phyloP scores from a whole-genome alignment of 1,140 invertebrate species.

The Anastrepha obliqua region DNA sequence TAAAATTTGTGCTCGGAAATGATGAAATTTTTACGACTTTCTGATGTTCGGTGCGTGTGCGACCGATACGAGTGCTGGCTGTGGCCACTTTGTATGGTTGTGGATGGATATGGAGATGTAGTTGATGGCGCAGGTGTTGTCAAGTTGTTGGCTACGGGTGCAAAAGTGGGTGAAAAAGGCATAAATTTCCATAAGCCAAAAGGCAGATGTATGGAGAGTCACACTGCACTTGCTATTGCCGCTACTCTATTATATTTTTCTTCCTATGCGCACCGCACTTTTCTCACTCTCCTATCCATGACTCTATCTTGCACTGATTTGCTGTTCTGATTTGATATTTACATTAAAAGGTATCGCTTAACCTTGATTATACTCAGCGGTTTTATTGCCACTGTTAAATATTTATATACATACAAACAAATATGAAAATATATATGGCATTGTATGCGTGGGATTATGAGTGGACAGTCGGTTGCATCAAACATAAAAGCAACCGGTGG shows the following conservation, averaged over 20 bases:
- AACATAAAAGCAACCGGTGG: no score
- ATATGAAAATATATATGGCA: no score
- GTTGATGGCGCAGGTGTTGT: not conserved
- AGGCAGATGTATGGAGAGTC: not conserved
- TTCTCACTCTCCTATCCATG: not conserved
- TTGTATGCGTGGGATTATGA: no score
- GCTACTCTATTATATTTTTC: not conserved
- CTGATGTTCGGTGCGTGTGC: not conserved
- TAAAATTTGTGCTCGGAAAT: conserved; percentile 51
- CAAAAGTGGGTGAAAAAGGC: conserved; percentile 36
- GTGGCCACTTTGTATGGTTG: not conserved
- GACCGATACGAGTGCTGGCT: not conserved
- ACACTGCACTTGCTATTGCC: not conserved
- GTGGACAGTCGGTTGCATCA: no score
- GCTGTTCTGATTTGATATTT: not conserved
- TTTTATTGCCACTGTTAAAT: not conserved
- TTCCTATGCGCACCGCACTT: no score
- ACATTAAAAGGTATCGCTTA: not conserved
- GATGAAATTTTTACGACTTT: conserved; percentile 56
- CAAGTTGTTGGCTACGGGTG: not conserved
- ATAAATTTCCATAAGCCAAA: conserved; percentile 20
- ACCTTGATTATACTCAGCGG: not conserved
- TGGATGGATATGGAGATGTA: no score
- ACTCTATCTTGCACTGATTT: not conserved
- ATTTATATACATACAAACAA: no score